Evolutionary conservation across 2,797 vertebrate genomes (phyloP), one percentile per base, ranked within the genome.

Genomic region (Galago senegalensis): DNA sequence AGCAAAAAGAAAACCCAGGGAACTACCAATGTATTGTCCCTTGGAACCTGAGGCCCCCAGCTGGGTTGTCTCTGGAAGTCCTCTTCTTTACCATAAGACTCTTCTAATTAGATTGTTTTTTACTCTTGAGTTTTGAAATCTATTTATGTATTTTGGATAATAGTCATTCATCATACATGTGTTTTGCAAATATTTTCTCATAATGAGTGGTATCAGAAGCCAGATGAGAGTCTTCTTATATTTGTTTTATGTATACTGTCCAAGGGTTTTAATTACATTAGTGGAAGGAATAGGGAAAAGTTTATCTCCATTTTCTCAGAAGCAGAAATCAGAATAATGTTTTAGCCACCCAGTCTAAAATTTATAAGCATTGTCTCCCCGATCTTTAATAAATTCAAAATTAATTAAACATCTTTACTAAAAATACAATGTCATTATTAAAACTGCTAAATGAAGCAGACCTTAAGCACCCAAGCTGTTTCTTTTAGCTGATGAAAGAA

Each of bases 401-500:
- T 87, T 92, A 92, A 91, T 80, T 70, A 88, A 92, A 75, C 53
- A 11, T 21, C 34, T 92, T 90, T 60, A 82, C 83, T 86, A 40
- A 82, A 88, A 91, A 73, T 37, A 7, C 14, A n/a, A 9, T 90
- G 8, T 80, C 84, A 91, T 85, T 87, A 79, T 63, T 75, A 65
- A 84, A 90, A 95, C 43, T 80, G 43, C 85, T 91, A 91, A 95
- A 85, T 31, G 69, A 95, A 94, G 5, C 65, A 95, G 87, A 90
- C 25, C 29, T 91, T 93, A 83, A 89, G 73, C 20, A 87, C 21
- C 18, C 27, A 88, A 85, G 16, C 43, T 92, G 6, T 95, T 86
- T 95, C 23, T 56, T 92, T 90, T 93, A 93, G 31, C 58, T 96
- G 81, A 92, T 95, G 25, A 94, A 96, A 92, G 49, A 90, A 93